phyloP scores from a whole-genome alignment of 2,888 invertebrate species.

The Andrena bucephala region DNA sequence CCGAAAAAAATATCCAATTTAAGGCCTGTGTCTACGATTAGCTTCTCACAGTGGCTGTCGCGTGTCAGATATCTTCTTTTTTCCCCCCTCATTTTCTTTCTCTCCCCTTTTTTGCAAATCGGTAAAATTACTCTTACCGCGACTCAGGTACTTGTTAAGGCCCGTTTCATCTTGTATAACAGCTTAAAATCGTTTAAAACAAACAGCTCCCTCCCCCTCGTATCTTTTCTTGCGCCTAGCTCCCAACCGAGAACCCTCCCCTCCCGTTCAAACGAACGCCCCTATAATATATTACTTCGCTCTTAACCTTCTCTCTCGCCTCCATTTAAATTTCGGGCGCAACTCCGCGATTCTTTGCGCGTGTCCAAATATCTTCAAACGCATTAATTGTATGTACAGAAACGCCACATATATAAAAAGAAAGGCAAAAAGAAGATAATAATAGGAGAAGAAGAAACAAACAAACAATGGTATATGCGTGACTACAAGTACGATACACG shows the following conservation, averaged over 20 bases:
- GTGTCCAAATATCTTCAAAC: conserved; percentile 67
- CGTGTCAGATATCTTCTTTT: conserved; percentile 63
- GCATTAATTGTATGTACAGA: conserved; percentile 72
- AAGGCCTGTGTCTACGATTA: conserved; percentile 62
- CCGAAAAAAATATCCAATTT: conserved; percentile 56
- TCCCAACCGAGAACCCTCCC: conserved; percentile 46
- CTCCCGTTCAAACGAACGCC: conserved; percentile 24
- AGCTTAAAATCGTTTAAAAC: conserved; percentile 65
- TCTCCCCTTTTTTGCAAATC: conserved; percentile 12
- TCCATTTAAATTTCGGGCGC: conserved; percentile 57
- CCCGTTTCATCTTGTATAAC: conserved; percentile 78
- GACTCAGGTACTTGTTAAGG: conserved; percentile 83
- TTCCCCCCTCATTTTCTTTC: not conserved
- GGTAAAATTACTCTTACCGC: conserved; percentile 74
- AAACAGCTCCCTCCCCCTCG: conserved; percentile 43
- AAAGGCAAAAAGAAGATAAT: too few relatives aligned
- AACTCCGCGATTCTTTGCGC: conserved; percentile 65
- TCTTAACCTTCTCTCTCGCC: conserved; percentile 25
- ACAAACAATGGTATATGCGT: conserved; percentile 72
- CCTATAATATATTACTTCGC: conserved; percentile 48
- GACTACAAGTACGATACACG: conserved; percentile 73
- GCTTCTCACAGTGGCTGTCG: conserved; percentile 72
- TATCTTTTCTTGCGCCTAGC: conserved; percentile 55
- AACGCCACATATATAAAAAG: conserved; percentile 70
- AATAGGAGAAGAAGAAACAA: too few relatives aligned